Evolutionary conservation across 2,113 vertebrate species (phyloP), one percentile per base, ranked within the genome.

Genomic region (Gnathonemus longibarbis): DNA sequence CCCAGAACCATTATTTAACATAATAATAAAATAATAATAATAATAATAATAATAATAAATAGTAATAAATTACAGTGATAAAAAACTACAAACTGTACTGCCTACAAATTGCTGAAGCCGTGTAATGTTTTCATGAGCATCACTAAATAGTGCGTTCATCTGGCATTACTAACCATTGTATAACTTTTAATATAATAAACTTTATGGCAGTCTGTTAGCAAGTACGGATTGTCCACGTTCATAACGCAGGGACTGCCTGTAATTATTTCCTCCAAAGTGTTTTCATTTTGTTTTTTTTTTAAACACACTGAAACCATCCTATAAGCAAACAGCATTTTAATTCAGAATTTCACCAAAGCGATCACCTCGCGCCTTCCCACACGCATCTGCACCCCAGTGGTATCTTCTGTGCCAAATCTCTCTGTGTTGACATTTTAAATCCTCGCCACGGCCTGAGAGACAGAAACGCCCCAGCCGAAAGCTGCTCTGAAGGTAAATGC

Each of bases 271-370:
- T 50, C 49, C 2, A 0, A 89, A 85, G 80, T 66, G 35, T 39
- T 89, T 62, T 39, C 50, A 84, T 24, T 27, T 9, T 3, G 7
- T 6, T 56, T 24, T 7, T n/a, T 19, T n/a, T 62, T 9, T 3
- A 0, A 9, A 3, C 8, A n/a, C 42, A 58, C 19, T 24, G 24
- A 24, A 53, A 89, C 88, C 88, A 84, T 89, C 48, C 77, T 31
- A 84, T 45, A 89, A 53, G 45, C 77, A 58, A 85, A 52, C 49
- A n/a, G 62, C n/a, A 27, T 42, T 66, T 84, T 62, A 90, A 90
- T 66, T 35, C 50, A 52, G 42, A 39, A 53, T 90, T 86, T 62
- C 89, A 58, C 11, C 27, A 58, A 53, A 5, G n/a, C 83, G 0
- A 62, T 48, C 35, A 42, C 70, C 88, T 50, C 31, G 17, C 1